A percentile compares a stretch with the other conserved stretches of the same genome.
phyloP scores from a whole-genome alignment of 2,797 vertebrate species.

The Eidolon dupreanum region DNA sequence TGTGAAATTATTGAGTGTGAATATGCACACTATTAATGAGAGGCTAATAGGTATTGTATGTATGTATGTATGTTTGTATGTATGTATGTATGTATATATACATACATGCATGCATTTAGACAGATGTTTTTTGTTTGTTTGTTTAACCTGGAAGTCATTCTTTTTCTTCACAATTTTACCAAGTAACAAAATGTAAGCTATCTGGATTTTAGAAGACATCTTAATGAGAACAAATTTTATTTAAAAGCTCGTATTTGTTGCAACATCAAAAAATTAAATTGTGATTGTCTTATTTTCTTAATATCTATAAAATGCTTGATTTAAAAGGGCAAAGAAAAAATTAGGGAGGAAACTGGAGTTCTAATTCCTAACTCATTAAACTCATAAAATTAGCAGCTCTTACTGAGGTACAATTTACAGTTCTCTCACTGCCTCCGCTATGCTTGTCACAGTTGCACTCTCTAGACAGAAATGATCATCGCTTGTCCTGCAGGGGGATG shows the following conservation, averaged over 20 bases:
- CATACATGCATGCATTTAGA: not conserved
- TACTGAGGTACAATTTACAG: not conserved
- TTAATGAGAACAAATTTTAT: not conserved
- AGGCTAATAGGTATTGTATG: not conserved
- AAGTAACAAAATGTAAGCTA: slow-evolving; percentile 18
- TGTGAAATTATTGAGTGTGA: not conserved
- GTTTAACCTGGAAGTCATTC: not conserved
- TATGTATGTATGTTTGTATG: not conserved
- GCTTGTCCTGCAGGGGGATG: not conserved
- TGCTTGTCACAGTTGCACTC: not conserved
- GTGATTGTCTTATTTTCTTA: not conserved
- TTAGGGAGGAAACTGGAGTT: not conserved
- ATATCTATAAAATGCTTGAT: slow-evolving; percentile 16
- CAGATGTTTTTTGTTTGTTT: no score
- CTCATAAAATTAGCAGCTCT: not conserved
- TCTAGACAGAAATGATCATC: slow-evolving; percentile 54
- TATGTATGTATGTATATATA: not conserved
- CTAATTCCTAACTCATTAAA: not conserved
- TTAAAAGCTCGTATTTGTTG: not conserved
- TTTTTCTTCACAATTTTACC: not conserved
- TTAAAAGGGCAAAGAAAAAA: slow-evolving; percentile 48
- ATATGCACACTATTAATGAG: not conserved
- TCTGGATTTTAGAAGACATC: not conserved
- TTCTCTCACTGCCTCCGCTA: not conserved
- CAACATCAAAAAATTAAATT: not conserved